Evolutionary conservation across 1,140 invertebrate genomes (phyloP).

Genomic region (Paraescarpia echinospica): DNA sequence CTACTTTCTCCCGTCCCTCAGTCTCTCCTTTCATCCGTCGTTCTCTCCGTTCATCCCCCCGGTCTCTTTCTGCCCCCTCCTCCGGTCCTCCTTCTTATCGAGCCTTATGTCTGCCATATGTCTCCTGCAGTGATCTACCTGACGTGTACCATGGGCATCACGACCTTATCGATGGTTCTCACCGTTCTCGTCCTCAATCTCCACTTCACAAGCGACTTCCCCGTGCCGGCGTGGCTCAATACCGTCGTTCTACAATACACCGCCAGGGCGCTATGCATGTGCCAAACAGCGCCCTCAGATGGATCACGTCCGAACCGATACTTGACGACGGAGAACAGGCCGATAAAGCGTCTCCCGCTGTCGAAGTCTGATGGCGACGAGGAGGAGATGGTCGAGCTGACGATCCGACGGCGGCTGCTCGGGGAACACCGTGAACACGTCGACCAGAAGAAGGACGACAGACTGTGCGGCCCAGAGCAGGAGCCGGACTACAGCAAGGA

Average conservation of each 20-base stretch:
- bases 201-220: slow-evolving; percentile 66
- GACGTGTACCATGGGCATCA: slow-evolving; percentile 99
- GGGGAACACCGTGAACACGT: neutral
- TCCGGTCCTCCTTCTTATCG: too few relatives aligned
- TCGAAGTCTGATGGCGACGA: neutral
- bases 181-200: slow-evolving; percentile 99
- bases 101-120: neutral
- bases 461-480: neutral
- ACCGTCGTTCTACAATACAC: slow-evolving; percentile 7
- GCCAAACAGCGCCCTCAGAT: neutral
- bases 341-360: neutral
- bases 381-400: neutral
- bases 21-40: too few relatives aligned
- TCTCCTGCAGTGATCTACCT: slow-evolving; percentile 89
- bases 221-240: neutral
- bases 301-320: neutral
- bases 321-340: neutral
- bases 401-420: neutral
- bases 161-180: slow-evolving; percentile 96
- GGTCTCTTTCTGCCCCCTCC: too few relatives aligned
- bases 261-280: slow-evolving; percentile 13
- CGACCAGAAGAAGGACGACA: neutral
- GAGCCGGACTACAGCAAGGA: slow-evolving; percentile 16
- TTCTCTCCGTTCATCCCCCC: too few relatives aligned
- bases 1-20: too few relatives aligned